Conservation (phyloP, 1,140 invertebrate species). For the Cyphomyrmex costatus region DNA sequence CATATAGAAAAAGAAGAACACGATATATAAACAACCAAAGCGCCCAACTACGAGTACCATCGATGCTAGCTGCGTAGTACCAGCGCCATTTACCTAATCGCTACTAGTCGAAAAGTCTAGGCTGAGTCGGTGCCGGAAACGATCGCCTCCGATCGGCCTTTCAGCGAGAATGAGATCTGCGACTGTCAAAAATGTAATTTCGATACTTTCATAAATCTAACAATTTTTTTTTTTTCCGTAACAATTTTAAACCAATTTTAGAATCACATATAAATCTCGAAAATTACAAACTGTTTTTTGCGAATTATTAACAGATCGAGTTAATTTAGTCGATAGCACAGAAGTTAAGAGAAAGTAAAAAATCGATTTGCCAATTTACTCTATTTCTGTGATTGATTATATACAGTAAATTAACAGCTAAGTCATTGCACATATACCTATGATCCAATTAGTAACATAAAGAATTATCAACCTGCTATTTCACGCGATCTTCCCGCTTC, state of each 20-base stretch:
- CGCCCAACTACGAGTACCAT: slow-evolving; percentile 83
- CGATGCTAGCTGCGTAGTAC: slow-evolving; percentile 82
- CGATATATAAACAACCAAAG: slow-evolving; percentile 84
- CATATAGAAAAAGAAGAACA: slow-evolving; percentile 78
- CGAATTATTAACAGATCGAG: background rate
- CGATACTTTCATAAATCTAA: background rate
- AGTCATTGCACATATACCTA: background rate
- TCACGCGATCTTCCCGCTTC: background rate
- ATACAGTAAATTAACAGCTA: background rate
- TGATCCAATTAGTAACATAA: slow-evolving; percentile 9
- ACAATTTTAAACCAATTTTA: slow-evolving; percentile 17
- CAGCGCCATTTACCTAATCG: slow-evolving; percentile 82
- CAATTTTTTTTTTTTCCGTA: background rate
- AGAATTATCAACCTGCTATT: slow-evolving; percentile 25
- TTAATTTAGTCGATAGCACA: background rate
- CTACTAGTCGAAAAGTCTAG: slow-evolving; percentile 81
- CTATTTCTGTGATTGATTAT: background rate
- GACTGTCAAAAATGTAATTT: slow-evolving; percentile 58
- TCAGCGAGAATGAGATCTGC: slow-evolving; percentile 43
- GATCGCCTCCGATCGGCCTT: slow-evolving; percentile 57
- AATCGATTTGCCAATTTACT: background rate
- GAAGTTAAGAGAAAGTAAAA: background rate
- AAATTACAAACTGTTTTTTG: background rate
- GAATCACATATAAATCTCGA: background rate
- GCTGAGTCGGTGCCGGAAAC: slow-evolving; percentile 76